Conservation (phyloP, 2,888 invertebrate genomes). For the Calameuta pallipes region DNA sequence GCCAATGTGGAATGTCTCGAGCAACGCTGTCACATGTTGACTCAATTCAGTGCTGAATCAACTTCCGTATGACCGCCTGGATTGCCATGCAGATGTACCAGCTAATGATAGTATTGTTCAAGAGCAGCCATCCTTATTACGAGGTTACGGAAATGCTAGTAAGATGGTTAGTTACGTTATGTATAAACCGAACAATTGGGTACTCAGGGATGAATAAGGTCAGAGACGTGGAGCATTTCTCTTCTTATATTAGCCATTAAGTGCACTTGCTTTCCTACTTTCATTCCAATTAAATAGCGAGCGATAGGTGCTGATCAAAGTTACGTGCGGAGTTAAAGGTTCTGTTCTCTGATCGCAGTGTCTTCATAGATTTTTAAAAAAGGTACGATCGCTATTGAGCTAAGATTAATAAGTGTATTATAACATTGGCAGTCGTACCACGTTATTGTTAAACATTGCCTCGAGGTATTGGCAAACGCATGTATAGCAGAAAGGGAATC, state of each 20-base stretch:
- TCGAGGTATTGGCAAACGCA: neutral
- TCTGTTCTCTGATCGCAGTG: neutral
- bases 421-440: neutral
- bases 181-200: neutral
- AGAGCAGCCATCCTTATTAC: neutral
- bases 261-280: conserved; percentile 6
- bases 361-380: neutral
- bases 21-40: conserved; percentile 69
- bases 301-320: neutral
- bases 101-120: neutral
- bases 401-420: neutral
- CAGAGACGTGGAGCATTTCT: conserved; percentile 13
- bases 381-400: neutral
- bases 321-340: neutral
- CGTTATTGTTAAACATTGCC: neutral
- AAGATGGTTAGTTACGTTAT: neutral
- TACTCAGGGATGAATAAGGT: conserved; percentile 17
- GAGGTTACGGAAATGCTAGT: neutral
- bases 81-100: neutral
- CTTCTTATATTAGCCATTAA: conserved; percentile 7
- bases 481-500: neutral
- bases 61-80: conserved; percentile 58
- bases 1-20: conserved; percentile 73
- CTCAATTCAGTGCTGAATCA: conserved; percentile 63
- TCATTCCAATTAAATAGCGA: neutral